Evolutionary conservation across 2,113 vertebrate species (phyloP).

Genomic region (Mirza zaza): DNA sequence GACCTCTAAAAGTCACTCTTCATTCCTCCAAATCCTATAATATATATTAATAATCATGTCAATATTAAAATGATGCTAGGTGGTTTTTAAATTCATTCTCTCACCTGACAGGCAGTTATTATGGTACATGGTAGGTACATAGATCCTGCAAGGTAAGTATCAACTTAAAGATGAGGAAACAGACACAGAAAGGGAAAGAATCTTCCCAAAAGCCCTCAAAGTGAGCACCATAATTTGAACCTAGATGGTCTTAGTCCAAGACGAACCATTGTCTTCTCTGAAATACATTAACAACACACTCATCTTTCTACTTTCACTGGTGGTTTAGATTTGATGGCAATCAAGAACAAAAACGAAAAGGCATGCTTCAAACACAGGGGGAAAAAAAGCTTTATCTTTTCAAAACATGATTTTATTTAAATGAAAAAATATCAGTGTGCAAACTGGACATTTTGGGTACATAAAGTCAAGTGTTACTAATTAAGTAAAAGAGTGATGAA

Average conservation of each 20-base stretch:
- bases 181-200: neutral
- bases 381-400: neutral
- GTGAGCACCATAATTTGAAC: neutral
- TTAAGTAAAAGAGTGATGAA: constrained; percentile 77
- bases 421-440: constrained; percentile 62
- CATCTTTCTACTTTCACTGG: neutral
- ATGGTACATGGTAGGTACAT: neutral
- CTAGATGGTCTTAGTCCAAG: neutral
- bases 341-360: neutral
- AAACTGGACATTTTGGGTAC: constrained; percentile 70
- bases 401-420: constrained; percentile 61
- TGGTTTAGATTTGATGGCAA: neutral
- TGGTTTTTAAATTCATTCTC: constrained; percentile 35
- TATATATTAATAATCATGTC: constrained; percentile 42
- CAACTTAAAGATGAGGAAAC: neutral
- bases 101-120: neutral
- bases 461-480: constrained; percentile 79
- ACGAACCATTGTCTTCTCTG: neutral
- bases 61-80: constrained; percentile 42
- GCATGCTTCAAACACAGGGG: constrained; percentile 7
- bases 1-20: constrained; percentile 51
- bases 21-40: neutral
- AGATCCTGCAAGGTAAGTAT: neutral
- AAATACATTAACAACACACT: neutral
- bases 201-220: neutral